phyloP scores from a whole-genome alignment of 2,888 invertebrate genomes.

The Psylliodes chrysocephalus region DNA sequence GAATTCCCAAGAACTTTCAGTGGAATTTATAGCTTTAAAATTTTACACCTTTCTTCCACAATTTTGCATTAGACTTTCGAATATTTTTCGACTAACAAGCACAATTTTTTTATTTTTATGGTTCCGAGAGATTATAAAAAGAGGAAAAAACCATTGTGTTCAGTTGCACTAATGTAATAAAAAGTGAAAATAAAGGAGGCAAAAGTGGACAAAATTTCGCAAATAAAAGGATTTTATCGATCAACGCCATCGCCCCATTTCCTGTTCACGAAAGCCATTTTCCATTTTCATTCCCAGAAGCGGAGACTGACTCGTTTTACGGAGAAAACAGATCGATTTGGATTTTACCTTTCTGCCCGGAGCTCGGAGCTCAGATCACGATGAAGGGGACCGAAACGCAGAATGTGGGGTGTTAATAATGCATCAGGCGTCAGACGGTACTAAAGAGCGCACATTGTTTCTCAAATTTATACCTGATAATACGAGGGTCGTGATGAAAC shows the following conservation, averaged over 20 bases:
- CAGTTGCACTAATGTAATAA: neutral
- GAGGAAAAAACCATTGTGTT: no score
- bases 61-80: no score
- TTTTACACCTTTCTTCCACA: no score
- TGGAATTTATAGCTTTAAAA: no score
- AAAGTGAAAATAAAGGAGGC: constrained; percentile 24
- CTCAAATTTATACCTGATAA: no score
- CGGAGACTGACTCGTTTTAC: constrained; percentile 40
- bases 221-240: constrained; percentile 40
- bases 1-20: no score
- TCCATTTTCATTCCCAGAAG: constrained; percentile 44
- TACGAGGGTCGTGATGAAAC: no score
- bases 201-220: constrained; percentile 36
- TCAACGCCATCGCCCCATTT: constrained; percentile 43
- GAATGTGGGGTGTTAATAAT: neutral
- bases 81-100: no score
- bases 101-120: no score
- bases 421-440: neutral
- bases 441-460: no score
- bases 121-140: no score
- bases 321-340: constrained; percentile 55
- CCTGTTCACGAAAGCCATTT: constrained; percentile 51
- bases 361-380: constrained; percentile 66
- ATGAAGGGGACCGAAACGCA: constrained; percentile 37
- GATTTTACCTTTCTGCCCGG: constrained; percentile 23